phyloP scores from a whole-genome alignment of 1,140 invertebrate genomes.

The Bathynomus jamesi region DNA sequence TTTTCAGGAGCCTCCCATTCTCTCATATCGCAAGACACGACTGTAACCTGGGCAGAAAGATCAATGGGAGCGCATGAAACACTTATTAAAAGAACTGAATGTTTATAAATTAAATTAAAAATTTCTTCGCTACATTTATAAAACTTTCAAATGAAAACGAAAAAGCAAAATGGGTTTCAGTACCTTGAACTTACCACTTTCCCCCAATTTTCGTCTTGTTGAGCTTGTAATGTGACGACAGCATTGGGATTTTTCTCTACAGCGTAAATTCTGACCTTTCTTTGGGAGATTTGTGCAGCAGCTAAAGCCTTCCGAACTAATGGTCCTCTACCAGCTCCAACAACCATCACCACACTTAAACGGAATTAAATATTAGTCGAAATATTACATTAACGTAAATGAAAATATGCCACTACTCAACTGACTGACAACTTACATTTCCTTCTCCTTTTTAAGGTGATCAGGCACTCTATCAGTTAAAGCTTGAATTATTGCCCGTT shows the following conservation, averaged over 20 bases:
- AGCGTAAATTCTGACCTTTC: conserved; percentile 71
- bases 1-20: conserved; percentile 65
- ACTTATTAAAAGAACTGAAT: too few species aligned
- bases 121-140: too few species aligned
- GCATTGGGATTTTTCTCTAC: conserved; percentile 99
- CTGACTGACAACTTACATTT: conserved; percentile 28
- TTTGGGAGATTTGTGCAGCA: conserved; percentile 61
- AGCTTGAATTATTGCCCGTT: conserved; percentile 55
- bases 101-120: too few species aligned
- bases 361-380: conserved; percentile 4
- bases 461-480: conserved; percentile 51
- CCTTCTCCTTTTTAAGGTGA: conserved; percentile 45
- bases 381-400: conserved; percentile 42
- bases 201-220: conserved; percentile 73
- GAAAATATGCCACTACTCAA: conserved; percentile 36
- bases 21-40: conserved; percentile 87
- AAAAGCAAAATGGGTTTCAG: too few species aligned
- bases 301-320: conserved; percentile 74
- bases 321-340: conserved; percentile 92
- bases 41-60: conserved; percentile 49
- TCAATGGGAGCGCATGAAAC: too few species aligned
- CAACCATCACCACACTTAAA: conserved; percentile 69
- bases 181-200: conserved; percentile 44
- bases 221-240: conserved; percentile 73
- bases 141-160: too few species aligned